Evolutionary conservation across 2,113 vertebrate genomes (phyloP), one percentile per base, ranked within the genome.

Genomic region (Calyptomena viridis): DNA sequence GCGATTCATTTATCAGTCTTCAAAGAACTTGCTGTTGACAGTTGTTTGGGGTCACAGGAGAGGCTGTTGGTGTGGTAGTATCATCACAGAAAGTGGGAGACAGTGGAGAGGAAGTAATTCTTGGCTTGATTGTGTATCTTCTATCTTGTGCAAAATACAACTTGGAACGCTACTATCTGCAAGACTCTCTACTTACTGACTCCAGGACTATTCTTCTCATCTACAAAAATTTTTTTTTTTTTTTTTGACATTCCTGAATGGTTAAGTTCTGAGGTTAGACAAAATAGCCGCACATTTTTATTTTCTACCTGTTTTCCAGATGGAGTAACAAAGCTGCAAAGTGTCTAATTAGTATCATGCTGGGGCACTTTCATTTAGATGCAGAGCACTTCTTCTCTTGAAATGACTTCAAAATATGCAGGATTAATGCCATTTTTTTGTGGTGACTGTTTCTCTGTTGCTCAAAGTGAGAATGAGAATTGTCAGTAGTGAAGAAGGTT

Each of bases 291-390:
- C 31, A 21, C 33, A 1, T 39, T 63, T 14, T 72, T 71, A 49
- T 39, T 85, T 89, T 91, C 86, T 37, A 47, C 71, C 71, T 83
- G 63, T 44, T 86, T 93, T 81, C 90, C 88, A 95, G 85, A 46
- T 86, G 85, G 47, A 53, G 14, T 93, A 80, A 80, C 2, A 0
- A 84, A 95, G 79, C 84, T 96, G 90, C 84, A 73, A 96, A 97
- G 64, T 92, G 75, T 92, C 79, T 96, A 95, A 97, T 97, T 97
- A 94, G 94, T 66, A 73, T 92, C 96, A 92, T 84, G 95, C 95
- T 96, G 94, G 37, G 93, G 66, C 42, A 31, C 40, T 92, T 95
- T 92, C 77, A 96, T 96, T 97, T 94, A 87, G 80, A 97, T 97
- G 94, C 93, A 92, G 83, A 93, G 30, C 93, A 35, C 52, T 88